Percentiles rank a stretch among this genome's conserved stretches.
These are phyloP conservation scores for Homarus americanus DNA, from an alignment of 1,140 invertebrate species.

Conservation along the genomic window DNA sequence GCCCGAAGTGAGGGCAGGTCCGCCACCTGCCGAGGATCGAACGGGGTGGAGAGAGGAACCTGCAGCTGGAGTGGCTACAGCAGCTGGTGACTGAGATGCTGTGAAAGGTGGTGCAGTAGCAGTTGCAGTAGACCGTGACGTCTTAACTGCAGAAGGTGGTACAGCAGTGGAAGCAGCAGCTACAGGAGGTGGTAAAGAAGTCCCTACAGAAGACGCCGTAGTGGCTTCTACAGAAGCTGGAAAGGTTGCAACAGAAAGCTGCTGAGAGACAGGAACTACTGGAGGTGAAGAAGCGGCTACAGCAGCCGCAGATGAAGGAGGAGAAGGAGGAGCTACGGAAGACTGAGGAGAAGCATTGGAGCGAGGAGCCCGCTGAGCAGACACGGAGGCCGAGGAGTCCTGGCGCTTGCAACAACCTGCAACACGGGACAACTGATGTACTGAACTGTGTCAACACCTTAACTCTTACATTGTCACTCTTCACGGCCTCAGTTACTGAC, in stretches of 20 bases:
- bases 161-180: not conserved
- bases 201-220: not conserved
- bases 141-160: not conserved
- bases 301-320: not conserved
- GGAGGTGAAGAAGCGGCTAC: not conserved
- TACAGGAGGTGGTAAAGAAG: not conserved
- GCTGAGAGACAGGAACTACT: not conserved
- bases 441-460: not conserved
- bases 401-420: conserved; percentile 30
- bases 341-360: not conserved
- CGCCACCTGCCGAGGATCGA: not conserved
- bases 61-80: not conserved
- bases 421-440: not conserved
- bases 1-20: not conserved
- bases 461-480: too few species aligned
- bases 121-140: not conserved
- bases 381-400: conserved; percentile 1
- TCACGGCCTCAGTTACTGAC: too few species aligned
- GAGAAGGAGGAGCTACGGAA: not conserved
- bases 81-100: not conserved
- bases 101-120: not conserved
- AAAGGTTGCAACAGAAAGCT: not conserved
- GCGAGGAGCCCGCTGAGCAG: not conserved
- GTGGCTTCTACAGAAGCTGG: not conserved
- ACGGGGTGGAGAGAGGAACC: not conserved